Base-by-base conservation (phyloP, 2,113 vertebrate genomes). In the Datnioides undecimradiatus region DNA sequence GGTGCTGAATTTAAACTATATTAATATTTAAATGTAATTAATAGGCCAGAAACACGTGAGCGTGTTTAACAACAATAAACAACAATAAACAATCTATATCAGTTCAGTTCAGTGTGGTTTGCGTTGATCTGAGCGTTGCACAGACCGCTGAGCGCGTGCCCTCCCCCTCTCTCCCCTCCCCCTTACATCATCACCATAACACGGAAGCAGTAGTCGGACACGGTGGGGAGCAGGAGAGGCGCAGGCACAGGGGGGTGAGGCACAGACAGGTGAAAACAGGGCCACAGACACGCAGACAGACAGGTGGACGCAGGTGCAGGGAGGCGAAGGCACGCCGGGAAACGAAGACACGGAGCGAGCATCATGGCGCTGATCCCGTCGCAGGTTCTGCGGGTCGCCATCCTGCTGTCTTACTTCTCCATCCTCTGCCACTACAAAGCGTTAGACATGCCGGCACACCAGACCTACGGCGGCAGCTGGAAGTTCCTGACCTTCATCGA, bases 401-500 rank as follows among this genome's bases (percentile, higher is more conserved):
- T 99, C 86, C 96, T 99, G 68, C 94, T n/a, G n/a, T n/a, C n/a
- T n/a, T n/a, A n/a, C n/a, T n/a, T n/a, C 95, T 99, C 98, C 90
- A 96, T 99, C 93, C n/a, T 99, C 72, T 99, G 97, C 94, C 97
- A 97, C 94, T 99, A 97, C 95, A 97, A n/a, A 90, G 97, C 98
- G 64, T 92, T 99, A 87, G 98, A 99, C 90, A 99, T 99, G 96
- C 97, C 98, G 76, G 97, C 97, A 63, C 97, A 98, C 87, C 96
- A 98, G 93, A 99, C 97, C 89, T 99, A 99, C 92, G 98, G 98
- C 46, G 98, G 98, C 88, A 98, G 97, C 96, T 99, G 98, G 98
- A 99, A 99, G 93, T 99, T 99, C 87, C 96, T 99, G 81, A 98
- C 98, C 79, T 99, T 99, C 96, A 99, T 99, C 91, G 95, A 99